Evolutionary conservation across 37 sponge, comb jelly and placozoan species (phyloP), one percentile per base, ranked within the genome.

Genomic region (Eunapius fragilis): DNA sequence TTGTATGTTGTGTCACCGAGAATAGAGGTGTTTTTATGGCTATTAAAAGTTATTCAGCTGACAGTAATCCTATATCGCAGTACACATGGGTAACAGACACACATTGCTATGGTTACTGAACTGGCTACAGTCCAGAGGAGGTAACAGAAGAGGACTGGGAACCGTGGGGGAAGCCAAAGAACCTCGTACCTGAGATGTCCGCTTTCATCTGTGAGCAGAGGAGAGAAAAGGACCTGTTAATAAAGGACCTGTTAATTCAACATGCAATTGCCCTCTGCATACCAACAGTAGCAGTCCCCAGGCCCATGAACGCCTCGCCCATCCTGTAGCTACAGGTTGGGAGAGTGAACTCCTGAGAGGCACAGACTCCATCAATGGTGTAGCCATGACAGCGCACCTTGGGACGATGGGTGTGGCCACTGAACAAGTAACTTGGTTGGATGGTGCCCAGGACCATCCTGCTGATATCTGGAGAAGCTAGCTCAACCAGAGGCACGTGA

Each of bases 261-360:
- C n/a, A n/a, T n/a, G n/a, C n/a, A n/a, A n/a, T n/a, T n/a, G n/a
- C n/a, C 0, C 14, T 0, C 70, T 26, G 68, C 91, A 37, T 71
- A 91, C 91, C 74, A 25, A 91, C 83, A 26, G 75, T 31, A 36
- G 50, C 83, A 9, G 82, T 83, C 11, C 87, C 91, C 19, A 83
- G 69, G 4, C 87, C 91, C 83, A 78, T 78, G 69, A 71, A 22
- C 0, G 36, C 11, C 68, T 87, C 74, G 0, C 91, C 91, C 91
- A 91, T 91, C 19, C 91, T 79, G 70, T 91, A 91, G 45, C 84
- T 91, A 58, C 70, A 78, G 25, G 91, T 91, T 2, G 91, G 91
- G 6, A 91, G 33, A 19, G 83, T 78, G 12, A 77, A 71, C 87
- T 91, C 87, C 27, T 48, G 25, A 0, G 32, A 35, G 6, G 35